phyloP scores from a whole-genome alignment of 2,888 invertebrate genomes.

The Tenthredo notha region DNA sequence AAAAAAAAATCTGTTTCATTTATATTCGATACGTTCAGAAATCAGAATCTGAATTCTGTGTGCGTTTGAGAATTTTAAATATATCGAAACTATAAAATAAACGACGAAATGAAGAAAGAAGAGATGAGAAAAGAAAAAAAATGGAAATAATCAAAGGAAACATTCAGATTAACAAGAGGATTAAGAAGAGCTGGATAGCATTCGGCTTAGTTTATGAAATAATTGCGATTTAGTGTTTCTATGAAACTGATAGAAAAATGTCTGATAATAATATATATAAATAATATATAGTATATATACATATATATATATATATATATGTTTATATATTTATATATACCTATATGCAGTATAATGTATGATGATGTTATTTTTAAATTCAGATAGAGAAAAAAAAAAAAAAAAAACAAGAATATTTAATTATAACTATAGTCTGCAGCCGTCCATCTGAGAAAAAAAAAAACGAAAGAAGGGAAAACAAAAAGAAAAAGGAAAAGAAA shows the following conservation, averaged over 20 bases:
- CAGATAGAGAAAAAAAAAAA: not conserved
- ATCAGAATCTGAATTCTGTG: not conserved
- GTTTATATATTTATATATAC: not conserved
- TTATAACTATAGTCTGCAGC: not conserved
- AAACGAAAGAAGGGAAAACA: not conserved
- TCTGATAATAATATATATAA: not conserved
- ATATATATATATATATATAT: not conserved
- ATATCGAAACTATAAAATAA: not conserved
- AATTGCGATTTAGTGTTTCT: not conserved
- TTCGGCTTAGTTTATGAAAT: not conserved
- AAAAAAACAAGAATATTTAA: not conserved
- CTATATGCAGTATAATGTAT: not conserved
- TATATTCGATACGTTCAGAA: not conserved
- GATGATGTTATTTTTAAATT: not conserved
- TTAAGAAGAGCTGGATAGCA: not conserved
- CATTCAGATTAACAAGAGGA: not conserved
- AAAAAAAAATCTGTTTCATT: too few relatives aligned
- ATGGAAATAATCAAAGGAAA: not conserved
- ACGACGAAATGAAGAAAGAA: not conserved
- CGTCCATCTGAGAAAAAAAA: not conserved
- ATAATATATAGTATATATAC: not conserved
- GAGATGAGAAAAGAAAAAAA: not conserved
- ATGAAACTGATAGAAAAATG: conserved; percentile 3
- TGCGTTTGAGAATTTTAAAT: not conserved
- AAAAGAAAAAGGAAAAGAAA: not conserved